Conservation (phyloP, 2,888 invertebrate genomes). For the Lacanobia oleracea region DNA sequence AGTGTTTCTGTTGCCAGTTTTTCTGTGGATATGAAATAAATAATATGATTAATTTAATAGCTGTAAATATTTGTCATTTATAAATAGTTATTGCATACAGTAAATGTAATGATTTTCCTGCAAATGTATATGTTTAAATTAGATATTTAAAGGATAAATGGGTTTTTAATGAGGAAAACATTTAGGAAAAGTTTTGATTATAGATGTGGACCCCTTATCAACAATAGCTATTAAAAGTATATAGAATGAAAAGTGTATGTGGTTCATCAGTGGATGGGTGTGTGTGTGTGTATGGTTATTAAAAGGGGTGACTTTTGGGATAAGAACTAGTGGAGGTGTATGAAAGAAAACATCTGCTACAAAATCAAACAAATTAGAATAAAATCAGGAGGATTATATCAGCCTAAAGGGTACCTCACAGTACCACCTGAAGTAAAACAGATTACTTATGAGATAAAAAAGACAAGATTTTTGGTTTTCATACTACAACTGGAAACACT, state of each 20-base stretch:
- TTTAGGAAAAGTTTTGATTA: not conserved
- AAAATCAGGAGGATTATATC: not conserved
- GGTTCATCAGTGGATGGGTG: too few species aligned
- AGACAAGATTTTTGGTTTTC: not conserved
- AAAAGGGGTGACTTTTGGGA: not conserved
- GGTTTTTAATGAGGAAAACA: not conserved
- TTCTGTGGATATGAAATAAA: slow-evolving; percentile 90
- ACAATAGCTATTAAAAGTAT: not conserved
- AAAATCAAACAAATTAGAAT: not conserved
- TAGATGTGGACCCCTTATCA: not conserved
- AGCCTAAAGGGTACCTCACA: not conserved
- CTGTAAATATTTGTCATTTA: not conserved
- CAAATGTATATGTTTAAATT: too few species aligned
- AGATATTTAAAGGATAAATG: too few species aligned
- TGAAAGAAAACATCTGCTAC: not conserved
- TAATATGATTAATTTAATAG: slow-evolving; percentile 1
- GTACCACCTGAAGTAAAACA: not conserved
- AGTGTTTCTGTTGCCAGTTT: slow-evolving; percentile 95
- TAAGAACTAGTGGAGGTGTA: not conserved
- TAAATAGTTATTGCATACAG: not conserved
- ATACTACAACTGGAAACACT: not conserved
- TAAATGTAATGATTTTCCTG: slow-evolving; percentile 31
- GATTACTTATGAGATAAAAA: not conserved
- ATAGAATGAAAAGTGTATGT: too few species aligned
- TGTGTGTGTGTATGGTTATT: too few species aligned